Base-by-base conservation (phyloP, 2,888 invertebrate species). In the Hyposoter didymator region DNA sequence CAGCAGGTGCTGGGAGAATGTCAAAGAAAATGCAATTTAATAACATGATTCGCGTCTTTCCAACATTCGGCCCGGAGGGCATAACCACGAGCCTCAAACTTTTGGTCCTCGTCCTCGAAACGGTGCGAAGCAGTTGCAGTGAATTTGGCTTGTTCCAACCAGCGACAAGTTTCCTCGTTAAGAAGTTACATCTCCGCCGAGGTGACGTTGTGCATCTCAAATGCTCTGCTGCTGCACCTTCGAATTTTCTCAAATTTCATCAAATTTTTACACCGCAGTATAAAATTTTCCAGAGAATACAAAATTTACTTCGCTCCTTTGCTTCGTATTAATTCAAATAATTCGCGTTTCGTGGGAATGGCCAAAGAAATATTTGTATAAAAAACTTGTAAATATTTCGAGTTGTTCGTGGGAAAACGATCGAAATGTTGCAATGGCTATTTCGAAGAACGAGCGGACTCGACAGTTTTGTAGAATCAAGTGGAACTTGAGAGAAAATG, bases 91-190 rank as follows among this genome's bases (percentile, higher is more conserved):
- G 83, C 19, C 55, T 22, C 22, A 73, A 78, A 83, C 83, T 83
- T n/a, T n/a, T 74, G 59, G 59, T 59, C 66, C 22, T 55, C 59
- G 70, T 47, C 12, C 64, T 39, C 45, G 55, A 22, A 59, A 22
- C 12, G 12, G 22, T 22, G n/a, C n/a, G 22, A 55, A 22, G 55
- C 55, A 55, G 22, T 55, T 55, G 10, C 12, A 22, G 22, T 10
- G 55, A 55, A 28, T 28, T 28, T 28, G 10, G 3, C 55, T 55
- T 12, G 22, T 55, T 55, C 22, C 1, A 28, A 22, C 52, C 19
- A 22, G 22, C 12, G 22, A 35, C 67, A 90, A 91, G 88, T 90
- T 90, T 88, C 83, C 90, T 88, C 90, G 88, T 90, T 90, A 89
- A 85, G 84, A 86, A 88, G 84, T 90, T 89, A 55, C 47, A 35